phyloP scores from a whole-genome alignment of 2,113 vertebrate genomes.

The Triplophysa siluroides region DNA sequence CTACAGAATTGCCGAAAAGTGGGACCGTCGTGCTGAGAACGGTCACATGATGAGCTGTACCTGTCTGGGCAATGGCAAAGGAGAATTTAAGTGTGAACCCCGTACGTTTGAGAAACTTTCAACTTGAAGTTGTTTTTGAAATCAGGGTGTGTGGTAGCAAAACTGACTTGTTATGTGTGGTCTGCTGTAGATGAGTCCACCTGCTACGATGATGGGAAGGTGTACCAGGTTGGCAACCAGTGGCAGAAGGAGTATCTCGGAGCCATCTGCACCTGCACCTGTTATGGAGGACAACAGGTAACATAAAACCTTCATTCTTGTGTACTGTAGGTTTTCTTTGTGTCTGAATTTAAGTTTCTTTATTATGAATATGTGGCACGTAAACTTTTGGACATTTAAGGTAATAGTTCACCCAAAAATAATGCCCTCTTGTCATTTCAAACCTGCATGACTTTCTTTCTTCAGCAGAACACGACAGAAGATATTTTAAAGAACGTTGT shows the following conservation, averaged over 20 bases:
- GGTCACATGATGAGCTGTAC: constrained; percentile 98
- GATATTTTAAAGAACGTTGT: too few species aligned
- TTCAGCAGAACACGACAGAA: too few species aligned
- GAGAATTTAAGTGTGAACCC: constrained; percentile 99
- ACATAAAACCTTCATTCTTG: constrained; percentile 3
- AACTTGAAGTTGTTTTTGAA: background rate
- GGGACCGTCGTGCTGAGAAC: constrained; percentile 89
- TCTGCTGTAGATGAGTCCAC: constrained; percentile 85
- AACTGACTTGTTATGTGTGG: background rate
- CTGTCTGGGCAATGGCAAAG: constrained; percentile 94
- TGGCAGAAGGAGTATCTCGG: constrained; percentile 99
- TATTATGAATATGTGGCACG: too few species aligned
- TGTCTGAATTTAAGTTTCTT: too few species aligned
- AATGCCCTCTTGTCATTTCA: too few species aligned
- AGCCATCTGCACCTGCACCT: constrained; percentile 95
- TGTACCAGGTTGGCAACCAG: constrained; percentile 92
- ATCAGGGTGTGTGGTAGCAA: background rate
- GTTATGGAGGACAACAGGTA: constrained; percentile 94
- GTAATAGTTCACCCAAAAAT: too few species aligned
- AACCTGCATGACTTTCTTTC: too few species aligned
- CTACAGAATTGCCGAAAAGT: constrained; percentile 92
- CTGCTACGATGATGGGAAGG: constrained; percentile 93
- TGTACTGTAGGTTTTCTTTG: too few species aligned
- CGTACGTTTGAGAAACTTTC: constrained; percentile 74
- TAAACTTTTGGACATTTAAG: too few species aligned